Evolutionary conservation across 1,140 invertebrate genomes (phyloP), one percentile per base, ranked within the genome.

Genomic region (Tribolium castaneum): DNA sequence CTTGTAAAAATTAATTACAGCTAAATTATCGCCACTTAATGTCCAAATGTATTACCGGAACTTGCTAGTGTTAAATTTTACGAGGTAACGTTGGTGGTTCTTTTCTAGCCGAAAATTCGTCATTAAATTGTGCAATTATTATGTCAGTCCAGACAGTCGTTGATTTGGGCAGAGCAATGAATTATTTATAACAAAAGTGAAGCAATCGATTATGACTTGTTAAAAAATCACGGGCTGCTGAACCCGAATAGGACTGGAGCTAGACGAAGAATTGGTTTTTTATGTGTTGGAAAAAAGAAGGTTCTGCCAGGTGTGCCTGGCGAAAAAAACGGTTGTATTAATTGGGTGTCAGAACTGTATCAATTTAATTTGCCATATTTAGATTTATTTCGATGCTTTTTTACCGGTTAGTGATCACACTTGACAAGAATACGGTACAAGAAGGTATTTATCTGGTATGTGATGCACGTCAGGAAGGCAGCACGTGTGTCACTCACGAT

Each of bases 401-500:
- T 66, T 66, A 30, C n/a, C n/a, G 59, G 59, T 34, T 22, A 16
- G 22, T 22, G 52, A 56, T 62, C 56, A 62, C 56, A 62, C 56
- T 62, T 30, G 25, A 66, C 59, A 13, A 35, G 59, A 66, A 66
- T 66, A 66, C 59, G 59, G 59, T 35, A 66, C 25, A 34, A 66
- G 59, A 14, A 66, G 10, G 59, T 66, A 66, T 66, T 66, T 66
- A 66, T 35, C 25, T 66, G 59, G 59, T 66, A 66, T 66, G 59
- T 66, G 59, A 66, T 66, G 59, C 59, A 66, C 59, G 59, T 66
- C 59, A 66, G 59, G 59, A 66, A 66, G 59, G 25, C 59, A 66
- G 59, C 59, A 66, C 59, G 59, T 66, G 59, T 66, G 59, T 66
- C 59, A 66, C 59, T 66, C 59, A 66, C 59, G 59, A 66, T 66